Conservation (phyloP, 2,113 vertebrate genomes). For the Genyomyrus donnyi region DNA sequence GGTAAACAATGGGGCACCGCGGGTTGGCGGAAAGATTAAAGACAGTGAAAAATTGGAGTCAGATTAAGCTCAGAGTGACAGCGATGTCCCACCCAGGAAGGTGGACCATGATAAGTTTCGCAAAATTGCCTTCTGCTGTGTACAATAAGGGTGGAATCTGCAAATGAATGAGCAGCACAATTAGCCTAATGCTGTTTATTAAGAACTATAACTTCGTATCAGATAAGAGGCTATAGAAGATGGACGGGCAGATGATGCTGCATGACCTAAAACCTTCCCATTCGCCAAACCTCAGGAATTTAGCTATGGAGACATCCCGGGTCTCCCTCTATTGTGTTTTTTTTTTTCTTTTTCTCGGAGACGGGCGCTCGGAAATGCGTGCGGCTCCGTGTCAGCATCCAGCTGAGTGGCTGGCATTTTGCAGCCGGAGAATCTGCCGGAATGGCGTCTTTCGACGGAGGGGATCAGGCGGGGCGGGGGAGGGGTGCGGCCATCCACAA, state of each 20-base stretch:
- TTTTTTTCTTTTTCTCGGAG: too few species aligned
- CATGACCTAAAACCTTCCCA: not conserved
- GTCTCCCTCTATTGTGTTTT: too few species aligned
- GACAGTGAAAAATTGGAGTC: constrained; percentile 23
- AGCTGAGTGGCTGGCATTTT: not conserved
- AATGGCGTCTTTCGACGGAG: not conserved
- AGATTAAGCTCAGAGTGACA: constrained; percentile 29
- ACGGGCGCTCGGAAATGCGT: not conserved
- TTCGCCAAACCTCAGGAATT: not conserved
- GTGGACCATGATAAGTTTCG: not conserved
- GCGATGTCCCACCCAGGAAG: constrained; percentile 24
- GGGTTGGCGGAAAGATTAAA: constrained; percentile 11
- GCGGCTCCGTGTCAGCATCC: not conserved
- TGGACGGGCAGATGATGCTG: not conserved
- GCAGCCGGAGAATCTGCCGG: not conserved
- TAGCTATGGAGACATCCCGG: not conserved
- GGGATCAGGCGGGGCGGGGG: not conserved
- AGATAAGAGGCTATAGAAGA: not conserved
- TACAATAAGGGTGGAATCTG: not conserved
- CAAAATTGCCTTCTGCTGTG: not conserved
- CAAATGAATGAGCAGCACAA: not conserved
- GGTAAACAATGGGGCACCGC: constrained; percentile 24
- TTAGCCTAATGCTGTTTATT: not conserved
- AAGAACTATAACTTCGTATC: not conserved
- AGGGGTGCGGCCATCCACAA: not conserved